Base-by-base conservation (phyloP, 1,140 invertebrate species). In the Stenopsyche tienmushanensis region DNA sequence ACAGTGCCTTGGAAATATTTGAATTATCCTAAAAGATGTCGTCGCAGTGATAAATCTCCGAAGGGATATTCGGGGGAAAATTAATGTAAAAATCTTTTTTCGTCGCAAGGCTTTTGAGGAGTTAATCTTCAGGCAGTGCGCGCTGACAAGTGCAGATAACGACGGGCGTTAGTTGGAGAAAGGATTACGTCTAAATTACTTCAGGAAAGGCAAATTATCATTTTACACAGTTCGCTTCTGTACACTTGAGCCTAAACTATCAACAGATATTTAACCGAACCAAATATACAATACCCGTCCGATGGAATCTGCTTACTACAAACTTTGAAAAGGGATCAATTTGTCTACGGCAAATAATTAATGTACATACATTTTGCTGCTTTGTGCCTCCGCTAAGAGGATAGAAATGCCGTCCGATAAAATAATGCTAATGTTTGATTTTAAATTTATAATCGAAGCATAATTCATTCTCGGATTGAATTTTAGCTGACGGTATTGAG, bases 101-200 rank as follows among this genome's bases (percentile, higher is more conserved):
- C n/a, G 44, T 8, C 18, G 44, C 44, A 7, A 5, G 44, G 57
- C 41, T 8, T 15, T 20, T 3, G 15, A 47, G 23, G 57, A 42
- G 57, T 60, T 60, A 60, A 60, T 47, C 42, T 60, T 10, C 5
- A 3, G 7, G 53, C 13, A 9, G 34, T 1, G 26, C 23, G 15
- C 18, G 57, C 57, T 60, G 57, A 60, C 57, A 60, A 60, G 57
- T 60, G 57, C 57, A 60, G 57, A 60, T 60, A 60, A 60, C 42
- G 57, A 34, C 44, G 15, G 17, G 41, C 57, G 57, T 60, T 60
- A 60, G 42, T 60, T 49, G 21, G 57, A 3, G 13, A 17, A 18
- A 34, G 57, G 57, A 60, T 60, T 60, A 60, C 57, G 57, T 25
- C 57, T 18, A 60, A 60, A 60, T 60, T 60, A 60, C 57, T 60